Evolutionary conservation across 2,113 vertebrate species (phyloP), one percentile per base, ranked within the genome.

Genomic region (Mirounga angustirostris): DNA sequence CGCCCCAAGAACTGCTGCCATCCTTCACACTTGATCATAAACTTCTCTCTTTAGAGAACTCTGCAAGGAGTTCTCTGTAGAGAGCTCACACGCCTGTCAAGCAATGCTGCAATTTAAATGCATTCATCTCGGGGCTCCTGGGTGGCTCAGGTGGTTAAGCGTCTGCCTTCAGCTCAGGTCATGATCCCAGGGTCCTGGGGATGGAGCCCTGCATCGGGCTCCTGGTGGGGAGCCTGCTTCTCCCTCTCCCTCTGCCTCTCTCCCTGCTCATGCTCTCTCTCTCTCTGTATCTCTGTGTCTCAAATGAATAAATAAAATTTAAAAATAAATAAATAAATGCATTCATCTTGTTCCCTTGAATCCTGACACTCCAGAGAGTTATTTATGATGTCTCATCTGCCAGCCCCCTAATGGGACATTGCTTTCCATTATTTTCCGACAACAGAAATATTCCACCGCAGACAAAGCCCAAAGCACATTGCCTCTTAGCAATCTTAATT

Each of bases 371-470:
- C 67, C 4, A 28, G 50, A 65, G 74, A 79, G 67, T 81, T 69
- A 52, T 26, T 59, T 54, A 46, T 16, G 22, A 26, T 30, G 1
- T 7, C 19, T 40, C 14, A 71, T 22, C 36, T 56, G 28, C 40
- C 33, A 4, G 43, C 36, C 58, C 83, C 78, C 85, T 65, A 52
- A 69, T 1, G 85, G 82, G 58, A 36, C 7, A 19, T 12, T 5
- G 7, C 65, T 84, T 97, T 81, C 74, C 90, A 56, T 67, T 91
- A 33, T 28, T 50, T 82, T 69, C 22, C 83, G 84, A 85, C 73
- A 69, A 65, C 24, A 71, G 79, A 89, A 56, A 30, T 33, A 22
- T 12, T 50, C 79, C 14, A 26, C 3, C 0, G 1, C 2, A 67
- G 80, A 59, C 24, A 58, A 15, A n/a, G 65, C 4, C 59, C 58